Evolutionary conservation across 2,113 vertebrate genomes (phyloP).

Genomic region (Cavia porcellus): DNA sequence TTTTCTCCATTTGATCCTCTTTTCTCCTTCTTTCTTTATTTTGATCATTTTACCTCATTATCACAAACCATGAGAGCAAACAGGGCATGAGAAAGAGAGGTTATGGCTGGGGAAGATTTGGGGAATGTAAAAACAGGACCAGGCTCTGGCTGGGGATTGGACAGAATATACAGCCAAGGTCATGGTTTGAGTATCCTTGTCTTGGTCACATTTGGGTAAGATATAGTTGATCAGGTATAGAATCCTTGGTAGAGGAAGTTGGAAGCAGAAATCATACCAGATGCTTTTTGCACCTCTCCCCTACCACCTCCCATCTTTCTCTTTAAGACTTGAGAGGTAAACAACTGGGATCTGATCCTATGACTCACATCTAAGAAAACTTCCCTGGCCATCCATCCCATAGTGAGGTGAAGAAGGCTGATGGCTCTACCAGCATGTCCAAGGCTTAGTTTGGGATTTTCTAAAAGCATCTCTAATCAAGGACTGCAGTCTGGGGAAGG

Average conservation of each 20-base stretch:
- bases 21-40: background rate
- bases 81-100: background rate
- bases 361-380: background rate
- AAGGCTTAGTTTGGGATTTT: background rate
- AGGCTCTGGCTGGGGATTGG: background rate
- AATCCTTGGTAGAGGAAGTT: background rate
- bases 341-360: background rate
- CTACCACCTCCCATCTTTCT: background rate
- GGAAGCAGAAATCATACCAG: background rate
- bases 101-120: background rate
- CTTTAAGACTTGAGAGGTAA: background rate
- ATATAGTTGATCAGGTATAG: background rate
- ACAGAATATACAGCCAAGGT: background rate
- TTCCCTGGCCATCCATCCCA: too few relatives aligned
- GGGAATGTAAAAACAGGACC: too few relatives aligned
- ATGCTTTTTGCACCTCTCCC: background rate
- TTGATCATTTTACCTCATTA: background rate
- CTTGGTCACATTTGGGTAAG: background rate
- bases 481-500: constrained; percentile 18
- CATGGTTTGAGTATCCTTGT: background rate
- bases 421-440: background rate
- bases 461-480: background rate
- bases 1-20: background rate
- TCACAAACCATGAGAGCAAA: background rate
- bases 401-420: background rate